Conservation (phyloP, 1,140 invertebrate species). For the Nylanderia fulva region DNA sequence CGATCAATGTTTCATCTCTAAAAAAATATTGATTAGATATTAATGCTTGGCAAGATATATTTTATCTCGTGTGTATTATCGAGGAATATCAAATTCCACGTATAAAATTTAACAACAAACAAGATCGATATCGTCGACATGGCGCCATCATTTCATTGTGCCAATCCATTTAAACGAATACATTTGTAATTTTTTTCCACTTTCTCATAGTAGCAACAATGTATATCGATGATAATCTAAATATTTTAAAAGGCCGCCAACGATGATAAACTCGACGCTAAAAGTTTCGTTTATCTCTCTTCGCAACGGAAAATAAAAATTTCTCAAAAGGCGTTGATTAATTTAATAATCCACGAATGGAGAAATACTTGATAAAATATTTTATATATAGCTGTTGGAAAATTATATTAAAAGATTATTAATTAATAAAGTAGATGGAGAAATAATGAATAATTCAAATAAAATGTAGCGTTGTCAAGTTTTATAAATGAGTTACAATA, state of each 20-base stretch:
- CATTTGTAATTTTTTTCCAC: not conserved
- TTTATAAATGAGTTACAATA: too few species aligned
- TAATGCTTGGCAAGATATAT: not conserved
- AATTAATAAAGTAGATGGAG: too few species aligned
- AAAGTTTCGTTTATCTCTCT: conserved; percentile 45
- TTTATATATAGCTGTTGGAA: too few species aligned
- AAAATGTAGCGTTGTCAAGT: too few species aligned
- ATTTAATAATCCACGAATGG: too few species aligned
- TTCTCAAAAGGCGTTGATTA: too few species aligned
- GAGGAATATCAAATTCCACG: not conserved
- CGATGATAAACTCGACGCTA: conserved; percentile 24
- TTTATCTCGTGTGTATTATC: not conserved
- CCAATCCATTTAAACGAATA: not conserved
- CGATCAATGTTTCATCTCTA: not conserved
- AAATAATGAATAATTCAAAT: too few species aligned
- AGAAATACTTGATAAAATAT: too few species aligned
- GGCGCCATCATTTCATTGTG: conserved; percentile 4
- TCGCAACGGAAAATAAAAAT: conserved; percentile 39
- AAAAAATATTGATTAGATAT: conserved; percentile 34
- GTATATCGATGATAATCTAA: conserved; percentile 18
- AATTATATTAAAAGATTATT: too few species aligned
- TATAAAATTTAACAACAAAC: conserved; percentile 32
- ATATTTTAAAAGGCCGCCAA: conserved; percentile 38
- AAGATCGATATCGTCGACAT: conserved; percentile 51
- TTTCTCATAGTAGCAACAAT: conserved; percentile 1